These are phyloP conservation scores for Drosophila monieri DNA, from an alignment of 2,888 invertebrate genomes.

Conservation along the genomic window DNA sequence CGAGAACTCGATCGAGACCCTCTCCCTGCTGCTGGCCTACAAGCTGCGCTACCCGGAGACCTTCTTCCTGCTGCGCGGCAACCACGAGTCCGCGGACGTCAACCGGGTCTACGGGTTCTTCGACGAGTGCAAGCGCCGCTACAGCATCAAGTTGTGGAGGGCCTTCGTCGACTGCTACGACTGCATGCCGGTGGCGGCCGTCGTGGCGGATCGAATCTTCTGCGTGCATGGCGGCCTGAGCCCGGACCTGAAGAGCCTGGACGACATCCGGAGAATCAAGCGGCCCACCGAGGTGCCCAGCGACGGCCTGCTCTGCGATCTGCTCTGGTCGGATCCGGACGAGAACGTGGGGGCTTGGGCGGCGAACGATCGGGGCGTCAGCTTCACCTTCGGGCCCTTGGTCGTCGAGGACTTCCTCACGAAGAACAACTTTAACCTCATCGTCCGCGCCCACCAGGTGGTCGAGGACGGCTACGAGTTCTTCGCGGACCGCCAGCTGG, in stretches of 20 bases:
- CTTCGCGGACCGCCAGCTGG: slow-evolving; percentile 36
- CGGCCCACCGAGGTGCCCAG: slow-evolving; percentile 33
- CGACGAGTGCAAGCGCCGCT: slow-evolving; percentile 36
- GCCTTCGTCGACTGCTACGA: slow-evolving; percentile 37
- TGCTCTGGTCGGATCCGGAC: slow-evolving; percentile 40
- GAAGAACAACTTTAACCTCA: slow-evolving; percentile 23
- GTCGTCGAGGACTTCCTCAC: slow-evolving; percentile 26
- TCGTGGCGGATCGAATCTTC: slow-evolving; percentile 33
- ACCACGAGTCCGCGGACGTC: slow-evolving; percentile 35
- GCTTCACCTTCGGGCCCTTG: slow-evolving; percentile 19
- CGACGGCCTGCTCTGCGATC: slow-evolving; percentile 30
- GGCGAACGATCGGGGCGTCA: slow-evolving; percentile 38
- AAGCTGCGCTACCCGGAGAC: slow-evolving; percentile 30
- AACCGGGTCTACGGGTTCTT: slow-evolving; percentile 36
- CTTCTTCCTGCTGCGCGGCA: slow-evolving; percentile 39
- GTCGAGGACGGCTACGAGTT: slow-evolving; percentile 44
- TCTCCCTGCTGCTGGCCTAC: slow-evolving; percentile 26
- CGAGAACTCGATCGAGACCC: slow-evolving; percentile 21
- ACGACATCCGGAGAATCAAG: slow-evolving; percentile 11
- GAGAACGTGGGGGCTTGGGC: slow-evolving; percentile 3
- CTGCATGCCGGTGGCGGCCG: slow-evolving; percentile 41
- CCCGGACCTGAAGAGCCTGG: slow-evolving; percentile 20
- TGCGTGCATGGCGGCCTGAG: slow-evolving; percentile 38
- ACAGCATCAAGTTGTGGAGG: slow-evolving; percentile 30
- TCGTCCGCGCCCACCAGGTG: slow-evolving; percentile 37